Evolutionary conservation across 2,797 vertebrate genomes (phyloP).

Genomic region (Cryptoblepharus egeriae): DNA sequence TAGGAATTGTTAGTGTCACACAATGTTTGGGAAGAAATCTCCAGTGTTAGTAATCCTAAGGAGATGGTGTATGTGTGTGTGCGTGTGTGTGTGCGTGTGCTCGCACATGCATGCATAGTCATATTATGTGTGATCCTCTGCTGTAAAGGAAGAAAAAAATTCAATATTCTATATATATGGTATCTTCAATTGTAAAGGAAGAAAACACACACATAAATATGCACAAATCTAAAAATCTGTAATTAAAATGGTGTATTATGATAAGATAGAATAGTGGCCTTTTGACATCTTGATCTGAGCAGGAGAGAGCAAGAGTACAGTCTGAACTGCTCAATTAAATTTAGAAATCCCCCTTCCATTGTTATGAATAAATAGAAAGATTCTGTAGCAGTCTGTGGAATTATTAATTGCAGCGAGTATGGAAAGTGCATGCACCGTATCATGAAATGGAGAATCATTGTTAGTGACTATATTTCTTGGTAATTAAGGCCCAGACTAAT

Average conservation of each 20-base stretch:
- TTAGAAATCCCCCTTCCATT: slow-evolving; percentile 82
- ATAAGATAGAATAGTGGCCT: slow-evolving; percentile 87
- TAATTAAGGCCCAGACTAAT: slow-evolving; percentile 99
- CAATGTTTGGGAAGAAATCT: no score
- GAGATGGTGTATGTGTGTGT: no score
- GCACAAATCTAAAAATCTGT: slow-evolving; percentile 80
- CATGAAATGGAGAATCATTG: slow-evolving; percentile 87
- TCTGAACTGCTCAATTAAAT: slow-evolving; percentile 85
- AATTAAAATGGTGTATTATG: slow-evolving; percentile 88
- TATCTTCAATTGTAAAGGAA: slow-evolving; percentile 55
- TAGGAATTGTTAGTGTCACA: no score
- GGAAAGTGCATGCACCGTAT: slow-evolving; percentile 87
- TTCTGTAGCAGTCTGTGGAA: slow-evolving; percentile 82
- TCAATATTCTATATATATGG: slow-evolving; percentile 78
- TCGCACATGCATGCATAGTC: no score
- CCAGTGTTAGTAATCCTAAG: no score
- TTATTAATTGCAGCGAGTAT: slow-evolving; percentile 86
- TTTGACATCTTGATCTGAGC: slow-evolving; percentile 87
- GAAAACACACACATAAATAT: slow-evolving; percentile 26
- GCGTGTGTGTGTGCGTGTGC: no score
- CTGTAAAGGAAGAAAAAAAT: slow-evolving; percentile 70
- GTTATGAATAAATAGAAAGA: slow-evolving; percentile 88
- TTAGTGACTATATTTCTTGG: slow-evolving; percentile 95
- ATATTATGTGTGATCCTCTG: slow-evolving; percentile 48
- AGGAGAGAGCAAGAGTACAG: slow-evolving; percentile 70